Base-by-base conservation (phyloP, 2,113 vertebrate genomes). In the Scolopax mira region DNA sequence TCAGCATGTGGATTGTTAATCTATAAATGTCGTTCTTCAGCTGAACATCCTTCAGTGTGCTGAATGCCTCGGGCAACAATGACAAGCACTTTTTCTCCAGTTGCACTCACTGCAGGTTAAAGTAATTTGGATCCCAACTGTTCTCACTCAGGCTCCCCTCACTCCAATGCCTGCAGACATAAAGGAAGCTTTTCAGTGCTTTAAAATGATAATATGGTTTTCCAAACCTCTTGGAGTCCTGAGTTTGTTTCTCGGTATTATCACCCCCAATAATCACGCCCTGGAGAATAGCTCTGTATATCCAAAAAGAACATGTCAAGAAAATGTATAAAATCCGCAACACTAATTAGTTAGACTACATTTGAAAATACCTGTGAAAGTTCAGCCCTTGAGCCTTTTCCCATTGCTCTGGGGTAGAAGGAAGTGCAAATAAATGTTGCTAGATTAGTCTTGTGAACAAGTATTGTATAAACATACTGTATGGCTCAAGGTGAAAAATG, bases 401-500 rank as follows among this genome's bases (percentile, higher is more conserved):
- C 39, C n/a, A 9, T 81, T 91, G 62, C 58, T 77, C 11, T 61
- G 58, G 85, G 85, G 62, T 69, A 85, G 71, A 83, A 93, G 66
- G 66, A 91, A 91, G 37, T 69, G 62, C 52, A 85, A 64, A 61
- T 79, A 61, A 82, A 49, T 18, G 35, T 79, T 75, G 79, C 67
- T 89, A 64, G 62, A 61, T 91, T n/a, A 67, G 39, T 46, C 57
- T 87, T 87, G 2, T 67, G 82, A 91, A 85, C 27, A 89, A 41
- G 57, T 67, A 74, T 67, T 85, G 44, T 88, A 88, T 94, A 91
- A 91, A 75, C 57, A 72, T 28, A n/a, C 58, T 33, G 0, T 54
- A 65, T 75, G 23, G 79, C 82, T 94, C 37, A 83, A 84, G 92
- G 88, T 94, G 77, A 84, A 74, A 79, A 94, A 81, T 57, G 60